Percentiles rank a stretch among this genome's conserved stretches.
Conservation (phyloP, 2,888 invertebrate species). For the Caenorhabditis imperialis region DNA sequence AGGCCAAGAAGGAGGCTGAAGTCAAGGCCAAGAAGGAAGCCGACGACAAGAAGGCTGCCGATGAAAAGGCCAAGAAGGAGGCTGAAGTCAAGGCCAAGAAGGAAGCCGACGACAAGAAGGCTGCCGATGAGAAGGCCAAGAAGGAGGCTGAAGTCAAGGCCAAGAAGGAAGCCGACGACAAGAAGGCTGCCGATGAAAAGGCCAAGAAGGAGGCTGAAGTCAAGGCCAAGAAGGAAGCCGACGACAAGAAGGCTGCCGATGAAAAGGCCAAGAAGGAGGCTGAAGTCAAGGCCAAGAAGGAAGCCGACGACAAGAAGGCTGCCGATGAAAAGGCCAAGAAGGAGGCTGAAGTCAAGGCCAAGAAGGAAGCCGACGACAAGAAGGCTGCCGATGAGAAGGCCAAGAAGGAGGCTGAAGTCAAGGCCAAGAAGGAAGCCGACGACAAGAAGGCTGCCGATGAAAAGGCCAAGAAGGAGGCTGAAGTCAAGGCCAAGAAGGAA, state of each 20-base stretch:
- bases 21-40: constrained; percentile 10
- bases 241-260: constrained; percentile 1
- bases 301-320: constrained; percentile 17
- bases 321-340: constrained; percentile 6
- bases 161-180: constrained; percentile 9
- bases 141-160: constrained; percentile 10
- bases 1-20: constrained; percentile 4
- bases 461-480: constrained; percentile 5
- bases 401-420: constrained; percentile 5
- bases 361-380: constrained; percentile 19
- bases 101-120: constrained; percentile 8
- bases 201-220: constrained; percentile 3
- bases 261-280: constrained; percentile 6
- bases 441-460: constrained; percentile 10
- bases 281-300: constrained; percentile 10
- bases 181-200: constrained; percentile 3
- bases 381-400: constrained; percentile 7
- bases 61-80: constrained; percentile 8
- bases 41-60: constrained; percentile 15
- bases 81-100: constrained; percentile 7
- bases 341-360: constrained; percentile 7
- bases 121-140: constrained; percentile 3
- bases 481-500: constrained; percentile 9
- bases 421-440: constrained; percentile 14
- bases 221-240: constrained; percentile 11